These are phyloP conservation scores for Gandaritis pyraliata DNA, from an alignment of 2,888 invertebrate genomes.

Conservation along the genomic window DNA sequence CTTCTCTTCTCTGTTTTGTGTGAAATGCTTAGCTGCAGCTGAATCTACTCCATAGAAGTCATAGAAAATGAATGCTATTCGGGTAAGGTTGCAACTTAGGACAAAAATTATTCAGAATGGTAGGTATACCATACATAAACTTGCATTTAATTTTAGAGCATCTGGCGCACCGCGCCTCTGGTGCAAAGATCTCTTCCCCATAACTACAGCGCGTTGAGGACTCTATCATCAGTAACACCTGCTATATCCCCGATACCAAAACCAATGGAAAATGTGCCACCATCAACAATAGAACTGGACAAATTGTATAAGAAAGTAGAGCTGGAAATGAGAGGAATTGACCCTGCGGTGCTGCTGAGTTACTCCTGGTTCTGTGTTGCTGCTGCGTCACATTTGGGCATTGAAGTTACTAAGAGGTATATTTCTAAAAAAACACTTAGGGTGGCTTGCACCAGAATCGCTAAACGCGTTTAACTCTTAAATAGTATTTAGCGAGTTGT, in stretches of 20 bases:
- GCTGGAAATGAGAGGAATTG: conserved; percentile 94
- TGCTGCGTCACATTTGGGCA: conserved; percentile 92
- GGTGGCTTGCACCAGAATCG: too few species aligned
- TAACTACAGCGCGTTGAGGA: conserved; percentile 51
- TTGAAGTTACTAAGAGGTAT: conserved; percentile 89
- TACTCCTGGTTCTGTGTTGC: conserved; percentile 93
- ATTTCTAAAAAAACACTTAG: too few species aligned
- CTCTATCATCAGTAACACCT: conserved; percentile 52
- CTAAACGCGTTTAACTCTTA: too few species aligned
- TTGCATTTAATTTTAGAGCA: conserved; percentile 60
- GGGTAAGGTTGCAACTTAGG: background rate
- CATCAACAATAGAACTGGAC: conserved; percentile 82
- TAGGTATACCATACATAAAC: background rate
- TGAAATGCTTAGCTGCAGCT: too few species aligned
- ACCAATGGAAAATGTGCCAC: conserved; percentile 50
- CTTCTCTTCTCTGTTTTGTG: too few species aligned
- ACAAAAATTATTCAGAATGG: background rate
- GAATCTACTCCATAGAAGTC: too few species aligned
- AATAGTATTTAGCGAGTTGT: too few species aligned
- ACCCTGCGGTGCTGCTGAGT: conserved; percentile 94
- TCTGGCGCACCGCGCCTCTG: conserved; percentile 60
- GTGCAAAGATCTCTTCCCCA: conserved; percentile 49
- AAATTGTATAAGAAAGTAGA: conserved; percentile 93
- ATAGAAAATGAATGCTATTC: too few species aligned
- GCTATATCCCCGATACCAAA: conserved; percentile 50